Base-by-base conservation (phyloP, 2,113 vertebrate genomes). In the Vombatus ursinus region DNA sequence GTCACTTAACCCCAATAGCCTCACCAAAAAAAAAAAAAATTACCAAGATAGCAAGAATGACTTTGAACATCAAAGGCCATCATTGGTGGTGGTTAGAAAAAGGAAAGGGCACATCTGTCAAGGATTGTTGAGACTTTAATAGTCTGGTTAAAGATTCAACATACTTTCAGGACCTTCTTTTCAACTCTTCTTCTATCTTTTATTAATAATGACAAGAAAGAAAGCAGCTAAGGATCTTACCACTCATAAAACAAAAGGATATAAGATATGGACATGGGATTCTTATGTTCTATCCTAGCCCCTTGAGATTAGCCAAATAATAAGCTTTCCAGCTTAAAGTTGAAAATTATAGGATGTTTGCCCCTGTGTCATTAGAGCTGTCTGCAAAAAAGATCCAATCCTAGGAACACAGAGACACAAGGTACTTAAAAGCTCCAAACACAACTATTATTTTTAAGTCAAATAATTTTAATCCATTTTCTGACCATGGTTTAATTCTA, bases 281-380 rank as follows among this genome's bases (percentile, higher is more conserved):
- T 3, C 92, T 61, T 90, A 31, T 48, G 23, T 93, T 57, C 93
- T 92, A 7, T 22, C 19, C 68, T 23, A 44, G 37, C 6, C 19
- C 68, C 6, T 84, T 47, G 37, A 54, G 51, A 95, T 48, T 49
- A 93, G 89, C n/a, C 89, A 90, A n/a, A 61, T 3, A 89, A 7
- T 22, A 54, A n/a, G 53, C 91, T 94, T 96, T 92, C 91, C 91
- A 51, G 1, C 49, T 96, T 91, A 91, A 91, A 23, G 8, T 50
- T 91, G 37, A 93, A 93, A 93, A 90, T 44, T 44, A 84, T 44
- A 84, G 61, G 61, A n/a, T 84, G 37, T 61, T 31, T 37, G 2
- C 28, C 57, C 28, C 57, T 37, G 31, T 68, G 8, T 19, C 68
- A 84, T 23, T 84, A 16, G 44, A 96, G 44, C 25, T 47, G 53